phyloP scores from a whole-genome alignment of 2,797 vertebrate species.

The Buphagus erythrorhynchus region DNA sequence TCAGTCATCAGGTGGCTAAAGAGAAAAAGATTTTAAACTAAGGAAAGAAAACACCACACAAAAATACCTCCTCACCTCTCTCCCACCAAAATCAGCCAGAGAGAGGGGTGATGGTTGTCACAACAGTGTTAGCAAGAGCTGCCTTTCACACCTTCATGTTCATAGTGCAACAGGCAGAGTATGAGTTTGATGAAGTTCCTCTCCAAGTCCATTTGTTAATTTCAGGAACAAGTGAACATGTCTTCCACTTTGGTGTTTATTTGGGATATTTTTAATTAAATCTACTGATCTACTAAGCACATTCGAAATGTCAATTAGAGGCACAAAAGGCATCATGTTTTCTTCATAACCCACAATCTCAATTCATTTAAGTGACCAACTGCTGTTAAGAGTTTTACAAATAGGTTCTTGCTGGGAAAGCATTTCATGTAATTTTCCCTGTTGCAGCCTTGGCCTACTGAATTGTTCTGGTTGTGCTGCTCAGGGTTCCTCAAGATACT shows the following conservation, averaged over 20 bases:
- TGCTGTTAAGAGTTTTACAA: neutral
- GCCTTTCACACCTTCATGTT: neutral
- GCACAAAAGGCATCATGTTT: neutral
- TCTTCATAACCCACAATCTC: neutral
- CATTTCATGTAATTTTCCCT: neutral
- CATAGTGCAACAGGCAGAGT: neutral
- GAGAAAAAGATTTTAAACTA: neutral
- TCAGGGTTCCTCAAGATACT: neutral
- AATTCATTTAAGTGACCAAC: neutral
- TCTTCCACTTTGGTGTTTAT: neutral
- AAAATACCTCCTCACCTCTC: neutral
- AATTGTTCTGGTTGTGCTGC: neutral
- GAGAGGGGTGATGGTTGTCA: neutral
- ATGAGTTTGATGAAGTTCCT: neutral
- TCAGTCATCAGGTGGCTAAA: neutral
- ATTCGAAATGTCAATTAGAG: neutral
- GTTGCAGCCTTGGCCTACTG: neutral
- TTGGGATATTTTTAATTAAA: neutral
- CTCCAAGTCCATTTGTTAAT: neutral
- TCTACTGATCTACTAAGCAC: neutral
- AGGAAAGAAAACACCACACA: neutral
- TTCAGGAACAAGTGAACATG: neutral
- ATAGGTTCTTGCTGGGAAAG: neutral
- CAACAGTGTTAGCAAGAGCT: rapidly evolving
- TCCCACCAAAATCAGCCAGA: neutral